Conservation (phyloP, 2,797 vertebrate species). For the Gobionotothen gibberifrons region DNA sequence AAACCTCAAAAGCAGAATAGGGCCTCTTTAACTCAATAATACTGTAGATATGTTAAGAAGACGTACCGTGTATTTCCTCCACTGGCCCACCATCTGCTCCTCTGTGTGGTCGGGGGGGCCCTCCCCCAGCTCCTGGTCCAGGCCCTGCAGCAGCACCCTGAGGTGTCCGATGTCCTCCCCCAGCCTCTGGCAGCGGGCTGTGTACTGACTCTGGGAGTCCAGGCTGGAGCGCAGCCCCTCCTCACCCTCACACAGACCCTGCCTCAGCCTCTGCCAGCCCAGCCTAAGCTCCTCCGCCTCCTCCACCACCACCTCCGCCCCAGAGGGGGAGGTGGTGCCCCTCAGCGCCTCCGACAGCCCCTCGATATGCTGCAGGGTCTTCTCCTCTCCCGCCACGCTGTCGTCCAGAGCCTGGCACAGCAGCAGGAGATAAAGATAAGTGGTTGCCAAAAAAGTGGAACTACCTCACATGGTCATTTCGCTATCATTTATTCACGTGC, state of each 20-base stretch:
- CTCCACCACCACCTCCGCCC: conserved; percentile 84
- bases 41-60: not conserved
- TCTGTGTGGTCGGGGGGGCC: conserved; percentile 72
- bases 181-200: conserved; percentile 79
- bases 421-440: not conserved
- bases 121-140: conserved; percentile 81
- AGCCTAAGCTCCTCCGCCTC: conserved; percentile 87
- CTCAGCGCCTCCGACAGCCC: conserved; percentile 79
- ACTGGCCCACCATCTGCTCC: conserved; percentile 87
- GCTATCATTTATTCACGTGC: too few relatives aligned
- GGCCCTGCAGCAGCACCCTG: conserved; percentile 76
- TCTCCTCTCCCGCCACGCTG: conserved; percentile 83
- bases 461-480: too few relatives aligned
- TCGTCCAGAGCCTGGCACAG: conserved; percentile 76
- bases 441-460: not conserved
- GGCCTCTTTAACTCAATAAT: not conserved
- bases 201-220: conserved; percentile 82
- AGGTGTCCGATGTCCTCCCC: conserved; percentile 83
- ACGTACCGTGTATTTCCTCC: conserved; percentile 89
- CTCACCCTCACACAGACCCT: conserved; percentile 79
- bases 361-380: conserved; percentile 86
- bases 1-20: too few relatives aligned
- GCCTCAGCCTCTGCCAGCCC: conserved; percentile 86
- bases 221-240: conserved; percentile 80
- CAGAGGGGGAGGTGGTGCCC: conserved; percentile 88